Evolutionary conservation across 2,113 vertebrate genomes (phyloP).

Genomic region (Porphyrio hochstetteri): DNA sequence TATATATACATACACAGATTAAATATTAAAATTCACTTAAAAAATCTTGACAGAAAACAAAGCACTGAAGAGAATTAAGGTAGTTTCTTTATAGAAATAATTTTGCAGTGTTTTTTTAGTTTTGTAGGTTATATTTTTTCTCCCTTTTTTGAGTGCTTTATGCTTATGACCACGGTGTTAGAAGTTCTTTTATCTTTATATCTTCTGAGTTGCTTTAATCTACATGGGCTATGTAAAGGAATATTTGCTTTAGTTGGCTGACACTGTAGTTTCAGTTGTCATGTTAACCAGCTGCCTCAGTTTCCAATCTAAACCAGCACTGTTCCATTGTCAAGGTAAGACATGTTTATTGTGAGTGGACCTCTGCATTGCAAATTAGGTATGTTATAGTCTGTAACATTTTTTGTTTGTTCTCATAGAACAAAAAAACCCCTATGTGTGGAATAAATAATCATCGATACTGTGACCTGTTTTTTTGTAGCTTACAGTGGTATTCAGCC

Average conservation of each 20-base stretch:
- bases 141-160: not conserved
- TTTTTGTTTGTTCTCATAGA: not conserved
- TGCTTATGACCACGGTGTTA: not conserved
- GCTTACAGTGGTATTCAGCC: slow-evolving; percentile 36
- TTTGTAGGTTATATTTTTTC: not conserved
- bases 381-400: not conserved
- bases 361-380: not conserved
- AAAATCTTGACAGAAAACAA: not conserved
- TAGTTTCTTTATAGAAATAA: not conserved
- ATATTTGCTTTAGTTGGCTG: not conserved
- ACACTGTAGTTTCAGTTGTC: not conserved
- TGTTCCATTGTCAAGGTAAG: not conserved
- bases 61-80: not conserved
- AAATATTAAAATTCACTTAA: not conserved
- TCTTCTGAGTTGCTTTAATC: not conserved
- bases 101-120: not conserved
- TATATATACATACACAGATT: not conserved
- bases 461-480: slow-evolving; percentile 34
- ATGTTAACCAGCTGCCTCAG: not conserved
- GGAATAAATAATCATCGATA: not conserved
- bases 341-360: not conserved
- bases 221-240: not conserved
- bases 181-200: not conserved
- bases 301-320: not conserved
- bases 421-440: not conserved